A percentile compares a stretch with the other conserved stretches of the same genome.
Conservation (phyloP, 2,797 vertebrate genomes). For the Onychomys torridus region DNA sequence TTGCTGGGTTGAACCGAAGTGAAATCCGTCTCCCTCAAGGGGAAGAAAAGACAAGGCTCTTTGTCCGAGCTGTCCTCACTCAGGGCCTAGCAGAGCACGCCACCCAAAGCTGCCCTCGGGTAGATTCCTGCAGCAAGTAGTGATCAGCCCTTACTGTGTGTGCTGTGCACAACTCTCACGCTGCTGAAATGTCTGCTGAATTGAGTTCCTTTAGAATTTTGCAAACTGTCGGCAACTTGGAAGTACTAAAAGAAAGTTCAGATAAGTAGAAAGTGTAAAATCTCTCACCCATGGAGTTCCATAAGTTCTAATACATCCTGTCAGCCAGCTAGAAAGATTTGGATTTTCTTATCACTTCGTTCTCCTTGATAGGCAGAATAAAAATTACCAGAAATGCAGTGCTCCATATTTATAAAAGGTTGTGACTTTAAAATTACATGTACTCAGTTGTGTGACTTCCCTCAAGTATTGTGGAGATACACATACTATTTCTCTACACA, state of each 20-base stretch:
- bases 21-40: not conserved
- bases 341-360: not conserved
- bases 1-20: not conserved
- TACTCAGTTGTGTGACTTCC: not conserved
- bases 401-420: slow-evolving; percentile 34
- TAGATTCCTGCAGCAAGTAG: not conserved
- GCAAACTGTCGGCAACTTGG: not conserved
- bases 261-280: not conserved
- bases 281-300: not conserved
- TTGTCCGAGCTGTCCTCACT: not conserved
- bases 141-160: not conserved
- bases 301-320: slow-evolving; percentile 10
- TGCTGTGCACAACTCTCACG: not conserved
- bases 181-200: not conserved
- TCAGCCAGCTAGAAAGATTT: not conserved
- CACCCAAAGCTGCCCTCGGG: not conserved
- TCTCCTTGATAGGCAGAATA: slow-evolving; percentile 37
- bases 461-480: not conserved
- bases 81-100: not conserved
- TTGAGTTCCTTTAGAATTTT: slow-evolving; percentile 15
- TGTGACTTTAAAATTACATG: slow-evolving; percentile 8
- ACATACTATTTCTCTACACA: not conserved
- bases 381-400: not conserved
- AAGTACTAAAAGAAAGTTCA: not conserved
- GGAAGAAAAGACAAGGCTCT: not conserved